Percentiles rank a stretch among this genome's conserved stretches.
Conservation (phyloP, 1,140 invertebrate species). For the Dinoponera quadriceps region DNA sequence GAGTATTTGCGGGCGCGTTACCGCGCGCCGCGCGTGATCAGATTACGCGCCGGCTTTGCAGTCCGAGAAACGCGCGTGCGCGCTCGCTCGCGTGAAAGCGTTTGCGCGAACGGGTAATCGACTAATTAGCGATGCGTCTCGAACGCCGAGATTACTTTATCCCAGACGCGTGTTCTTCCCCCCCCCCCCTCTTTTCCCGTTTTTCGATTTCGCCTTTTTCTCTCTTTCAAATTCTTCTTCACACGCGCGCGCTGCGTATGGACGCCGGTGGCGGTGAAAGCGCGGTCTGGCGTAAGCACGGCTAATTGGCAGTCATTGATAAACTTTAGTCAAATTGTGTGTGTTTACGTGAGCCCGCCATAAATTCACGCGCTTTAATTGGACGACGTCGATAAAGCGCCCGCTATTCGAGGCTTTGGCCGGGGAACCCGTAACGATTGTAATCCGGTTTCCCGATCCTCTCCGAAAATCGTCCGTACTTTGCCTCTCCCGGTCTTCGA, state of each 20-base stretch:
- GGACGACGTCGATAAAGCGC: not conserved
- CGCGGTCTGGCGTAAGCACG: not conserved
- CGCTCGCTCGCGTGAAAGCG: constrained; percentile 31
- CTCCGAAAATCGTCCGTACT: not conserved
- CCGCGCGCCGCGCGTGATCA: constrained; percentile 72
- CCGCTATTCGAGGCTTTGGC: constrained; percentile 17
- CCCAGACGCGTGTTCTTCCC: not conserved
- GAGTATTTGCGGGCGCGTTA: constrained; percentile 75
- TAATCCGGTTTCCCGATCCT: constrained; percentile 1
- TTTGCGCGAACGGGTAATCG: constrained; percentile 50
- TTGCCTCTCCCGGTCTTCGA: not conserved
- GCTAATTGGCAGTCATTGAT: constrained; percentile 52
- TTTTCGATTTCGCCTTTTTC: no score
- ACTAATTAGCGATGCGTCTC: constrained; percentile 68
- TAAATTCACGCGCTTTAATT: constrained; percentile 54
- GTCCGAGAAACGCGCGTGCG: constrained; percentile 10
- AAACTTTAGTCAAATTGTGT: constrained; percentile 54
- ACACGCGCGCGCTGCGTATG: not conserved
- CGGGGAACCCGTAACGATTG: not conserved
- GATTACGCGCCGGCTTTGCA: constrained; percentile 72
- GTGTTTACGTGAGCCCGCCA: constrained; percentile 21
- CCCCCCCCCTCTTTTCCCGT: not conserved
- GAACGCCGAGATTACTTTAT: constrained; percentile 26
- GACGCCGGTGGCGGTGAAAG: constrained; percentile 10
- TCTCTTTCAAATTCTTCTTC: not conserved